Evolutionary conservation across 2,113 vertebrate genomes (phyloP).

Genomic region (Pollimyrus isidori): DNA sequence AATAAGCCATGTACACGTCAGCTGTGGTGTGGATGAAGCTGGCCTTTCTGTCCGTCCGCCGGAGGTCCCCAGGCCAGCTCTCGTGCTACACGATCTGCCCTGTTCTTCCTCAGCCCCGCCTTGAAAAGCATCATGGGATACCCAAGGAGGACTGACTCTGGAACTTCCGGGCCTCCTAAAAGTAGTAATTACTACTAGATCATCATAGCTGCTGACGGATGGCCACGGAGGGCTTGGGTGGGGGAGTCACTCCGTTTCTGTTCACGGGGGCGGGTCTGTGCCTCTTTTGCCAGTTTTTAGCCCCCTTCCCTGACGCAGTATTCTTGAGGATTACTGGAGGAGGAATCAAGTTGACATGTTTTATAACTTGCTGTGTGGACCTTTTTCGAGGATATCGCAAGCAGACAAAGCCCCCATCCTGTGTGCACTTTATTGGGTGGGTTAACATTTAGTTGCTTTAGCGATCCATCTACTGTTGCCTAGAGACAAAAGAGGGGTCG

Average conservation of each 20-base stretch:
- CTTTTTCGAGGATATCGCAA: not conserved
- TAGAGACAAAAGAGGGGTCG: not conserved
- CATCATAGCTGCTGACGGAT: conserved; percentile 16
- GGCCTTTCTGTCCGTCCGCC: conserved; percentile 42
- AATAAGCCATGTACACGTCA: conserved; percentile 44
- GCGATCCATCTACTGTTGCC: not conserved
- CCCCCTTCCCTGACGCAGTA: conserved; percentile 13
- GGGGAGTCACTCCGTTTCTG: conserved; percentile 29
- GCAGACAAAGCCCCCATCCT: not conserved
- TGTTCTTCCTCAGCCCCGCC: conserved; percentile 37
- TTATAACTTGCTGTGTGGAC: not conserved
- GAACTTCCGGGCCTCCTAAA: conserved; percentile 42
- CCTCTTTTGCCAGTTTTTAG: conserved; percentile 9
- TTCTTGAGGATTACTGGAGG: not conserved
- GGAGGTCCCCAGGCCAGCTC: conserved; percentile 2
- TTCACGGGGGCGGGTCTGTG: conserved; percentile 17
- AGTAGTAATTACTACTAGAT: conserved; percentile 41
- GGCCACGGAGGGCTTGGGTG: conserved; percentile 20
- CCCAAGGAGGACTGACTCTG: conserved; percentile 52
- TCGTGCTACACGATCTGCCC: conserved; percentile 36
- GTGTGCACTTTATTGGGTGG: not conserved
- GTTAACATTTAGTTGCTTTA: not conserved
- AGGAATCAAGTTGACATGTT: not conserved
- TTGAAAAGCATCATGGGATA: conserved; percentile 58
- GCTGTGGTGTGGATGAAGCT: conserved; percentile 54